Percentiles rank a stretch among this genome's conserved stretches.
These are phyloP conservation scores for Perizoma affinitatum DNA, from an alignment of 2,888 invertebrate species.

Conservation along the genomic window DNA sequence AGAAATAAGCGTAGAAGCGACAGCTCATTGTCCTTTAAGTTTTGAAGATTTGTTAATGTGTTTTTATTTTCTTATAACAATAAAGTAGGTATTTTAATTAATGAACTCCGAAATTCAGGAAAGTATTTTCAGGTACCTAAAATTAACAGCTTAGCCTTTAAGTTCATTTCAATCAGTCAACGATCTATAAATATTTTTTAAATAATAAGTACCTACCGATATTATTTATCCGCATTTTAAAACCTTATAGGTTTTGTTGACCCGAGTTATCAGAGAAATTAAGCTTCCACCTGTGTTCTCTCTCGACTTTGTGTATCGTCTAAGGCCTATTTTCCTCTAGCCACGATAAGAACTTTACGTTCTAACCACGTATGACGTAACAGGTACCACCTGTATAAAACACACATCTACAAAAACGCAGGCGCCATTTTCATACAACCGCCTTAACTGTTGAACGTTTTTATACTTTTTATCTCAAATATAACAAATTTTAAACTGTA, in stretches of 20 bases:
- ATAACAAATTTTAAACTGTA: constrained; percentile 47
- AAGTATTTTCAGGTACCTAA: no score
- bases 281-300: constrained; percentile 13
- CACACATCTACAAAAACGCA: constrained; percentile 54
- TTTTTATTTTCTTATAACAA: no score
- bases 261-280: constrained; percentile 10
- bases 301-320: background rate
- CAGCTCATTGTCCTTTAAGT: no score
- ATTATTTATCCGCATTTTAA: background rate
- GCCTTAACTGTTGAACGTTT: constrained; percentile 49
- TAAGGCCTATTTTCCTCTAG: constrained; percentile 33
- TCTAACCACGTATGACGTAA: constrained; percentile 76
- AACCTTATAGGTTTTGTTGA: constrained; percentile 2
- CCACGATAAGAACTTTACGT: constrained; percentile 65
- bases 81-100: no score
- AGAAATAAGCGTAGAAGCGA: no score
- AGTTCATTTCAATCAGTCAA: no score
- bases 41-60: no score
- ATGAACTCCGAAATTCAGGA: no score
- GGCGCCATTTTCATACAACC: constrained; percentile 72
- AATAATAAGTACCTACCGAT: no score
- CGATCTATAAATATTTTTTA: no score
- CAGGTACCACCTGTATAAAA: constrained; percentile 75
- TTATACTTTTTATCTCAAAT: constrained; percentile 52
- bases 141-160: no score